These are phyloP conservation scores for Exaiptasia diaphana DNA, from an alignment of 64 coral and sea anemone genomes.

Conservation along the genomic window DNA sequence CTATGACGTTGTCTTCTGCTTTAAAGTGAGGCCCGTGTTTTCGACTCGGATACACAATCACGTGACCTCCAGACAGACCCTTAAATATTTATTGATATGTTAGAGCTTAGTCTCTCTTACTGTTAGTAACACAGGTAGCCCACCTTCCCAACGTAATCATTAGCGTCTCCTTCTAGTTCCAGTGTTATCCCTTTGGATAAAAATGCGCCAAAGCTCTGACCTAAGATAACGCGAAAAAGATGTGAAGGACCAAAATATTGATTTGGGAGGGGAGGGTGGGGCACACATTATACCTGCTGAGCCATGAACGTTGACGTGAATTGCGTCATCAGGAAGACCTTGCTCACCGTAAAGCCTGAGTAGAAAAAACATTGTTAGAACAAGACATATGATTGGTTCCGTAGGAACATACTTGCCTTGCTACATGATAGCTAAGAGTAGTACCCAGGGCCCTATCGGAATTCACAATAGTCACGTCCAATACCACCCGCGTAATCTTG, in stretches of 20 bases:
- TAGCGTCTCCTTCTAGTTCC: conserved; percentile 90
- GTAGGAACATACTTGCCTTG: conserved; percentile 25
- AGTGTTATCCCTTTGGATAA: conserved; percentile 78
- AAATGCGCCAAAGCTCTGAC: conserved; percentile 96
- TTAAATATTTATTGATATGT: not conserved
- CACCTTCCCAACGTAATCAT: conserved; percentile 99
- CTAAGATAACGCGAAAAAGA: conserved; percentile 14
- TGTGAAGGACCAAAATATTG: not conserved
- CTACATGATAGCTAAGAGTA: conserved; percentile 64
- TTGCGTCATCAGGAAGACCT: conserved; percentile 72
- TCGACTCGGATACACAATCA: conserved; percentile 84
- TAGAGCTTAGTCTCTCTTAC: not conserved
- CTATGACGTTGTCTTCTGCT: conserved; percentile 88
- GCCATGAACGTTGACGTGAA: conserved; percentile 82
- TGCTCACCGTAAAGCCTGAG: conserved; percentile 60
- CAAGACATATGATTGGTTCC: not conserved
- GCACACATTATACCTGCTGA: conserved; percentile 61
- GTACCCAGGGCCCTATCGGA: conserved; percentile 58
- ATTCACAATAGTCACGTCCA: conserved; percentile 49
- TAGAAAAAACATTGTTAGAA: not conserved
- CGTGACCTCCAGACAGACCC: conserved; percentile 78
- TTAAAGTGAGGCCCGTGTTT: conserved; percentile 58
- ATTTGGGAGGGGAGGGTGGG: not conserved
- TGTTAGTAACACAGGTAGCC: not conserved
- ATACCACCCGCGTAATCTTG: not conserved